phyloP scores from a whole-genome alignment of 2,888 invertebrate species.

The Diaperis boleti region DNA sequence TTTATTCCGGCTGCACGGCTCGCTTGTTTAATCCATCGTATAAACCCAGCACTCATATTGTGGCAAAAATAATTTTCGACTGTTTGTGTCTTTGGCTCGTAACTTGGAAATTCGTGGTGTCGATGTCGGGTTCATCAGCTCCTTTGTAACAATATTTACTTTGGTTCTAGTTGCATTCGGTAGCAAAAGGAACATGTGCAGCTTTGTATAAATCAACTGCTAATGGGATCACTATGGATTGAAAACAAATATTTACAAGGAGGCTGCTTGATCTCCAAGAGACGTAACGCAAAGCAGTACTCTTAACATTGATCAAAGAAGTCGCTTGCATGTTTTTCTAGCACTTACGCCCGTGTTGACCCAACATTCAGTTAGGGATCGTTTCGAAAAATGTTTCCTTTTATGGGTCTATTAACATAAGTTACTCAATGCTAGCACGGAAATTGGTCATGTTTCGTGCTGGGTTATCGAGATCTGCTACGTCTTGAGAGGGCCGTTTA shows the following conservation, averaged over 20 bases:
- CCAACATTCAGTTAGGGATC: constrained; percentile 11
- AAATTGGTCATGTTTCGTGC: constrained; percentile 21
- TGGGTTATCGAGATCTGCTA: constrained; percentile 17
- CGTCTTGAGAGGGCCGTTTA: constrained; percentile 10
- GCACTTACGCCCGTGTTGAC: constrained; percentile 2
- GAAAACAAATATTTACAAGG: constrained; percentile 39
- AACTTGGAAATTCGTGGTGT: too few relatives aligned
- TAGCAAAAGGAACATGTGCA: constrained; percentile 36
- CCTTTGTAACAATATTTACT: constrained; percentile 33
- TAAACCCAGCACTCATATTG: too few relatives aligned
- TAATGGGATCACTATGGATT: constrained; percentile 33
- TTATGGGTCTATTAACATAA: neutral
- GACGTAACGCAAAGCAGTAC: constrained; percentile 9
- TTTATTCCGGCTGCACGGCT: too few relatives aligned
- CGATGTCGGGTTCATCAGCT: too few relatives aligned
- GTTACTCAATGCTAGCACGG: constrained; percentile 3
- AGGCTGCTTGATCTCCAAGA: constrained; percentile 30
- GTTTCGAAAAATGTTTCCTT: constrained; percentile 6
- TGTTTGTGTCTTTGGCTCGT: too few relatives aligned
- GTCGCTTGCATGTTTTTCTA: constrained; percentile 16
- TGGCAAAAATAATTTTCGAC: too few relatives aligned
- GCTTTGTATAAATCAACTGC: constrained; percentile 35
- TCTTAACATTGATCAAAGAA: constrained; percentile 23
- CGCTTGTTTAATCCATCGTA: too few relatives aligned
- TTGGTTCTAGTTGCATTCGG: constrained; percentile 22